These are phyloP conservation scores for Balaeniceps rex DNA, from an alignment of 2,113 vertebrate species.

Conservation along the genomic window DNA sequence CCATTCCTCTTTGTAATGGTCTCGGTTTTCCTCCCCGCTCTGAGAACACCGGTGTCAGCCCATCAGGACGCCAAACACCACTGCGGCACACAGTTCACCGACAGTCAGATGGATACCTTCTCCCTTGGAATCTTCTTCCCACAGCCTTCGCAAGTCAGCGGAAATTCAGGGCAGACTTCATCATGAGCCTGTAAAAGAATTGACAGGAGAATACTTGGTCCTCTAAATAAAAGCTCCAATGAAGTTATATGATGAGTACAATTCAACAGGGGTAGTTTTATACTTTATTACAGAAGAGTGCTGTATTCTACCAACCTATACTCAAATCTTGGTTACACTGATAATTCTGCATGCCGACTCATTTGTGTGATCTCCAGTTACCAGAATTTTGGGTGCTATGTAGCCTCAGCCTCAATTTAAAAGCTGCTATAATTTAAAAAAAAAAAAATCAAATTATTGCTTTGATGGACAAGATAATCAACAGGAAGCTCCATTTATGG, in stretches of 20 bases:
- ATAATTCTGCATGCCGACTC: not conserved
- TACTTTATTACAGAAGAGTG: fast-evolving
- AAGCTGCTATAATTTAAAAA: not conserved
- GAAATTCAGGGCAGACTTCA: conserved; percentile 85
- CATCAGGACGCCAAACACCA: not conserved
- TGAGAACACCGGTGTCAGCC: not conserved
- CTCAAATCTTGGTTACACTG: not conserved
- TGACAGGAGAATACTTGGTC: not conserved
- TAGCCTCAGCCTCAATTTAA: not conserved
- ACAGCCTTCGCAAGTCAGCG: conserved; percentile 87
- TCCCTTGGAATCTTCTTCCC: conserved; percentile 87
- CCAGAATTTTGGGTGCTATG: not conserved
- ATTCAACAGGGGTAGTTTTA: not conserved
- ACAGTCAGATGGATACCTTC: conserved; percentile 65
- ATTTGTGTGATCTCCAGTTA: not conserved
- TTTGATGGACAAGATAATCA: not conserved
- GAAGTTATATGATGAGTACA: not conserved
- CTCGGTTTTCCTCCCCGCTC: not conserved
- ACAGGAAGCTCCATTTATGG: not conserved
- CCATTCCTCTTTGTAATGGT: not conserved
- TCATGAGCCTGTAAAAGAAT: conserved; percentile 79
- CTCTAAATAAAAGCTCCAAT: not conserved
- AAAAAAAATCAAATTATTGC: not conserved
- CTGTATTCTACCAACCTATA: not conserved
- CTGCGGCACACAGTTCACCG: fast-evolving